Evolutionary conservation across 2,113 vertebrate species (phyloP).

Genomic region (Dicaeum eximium): DNA sequence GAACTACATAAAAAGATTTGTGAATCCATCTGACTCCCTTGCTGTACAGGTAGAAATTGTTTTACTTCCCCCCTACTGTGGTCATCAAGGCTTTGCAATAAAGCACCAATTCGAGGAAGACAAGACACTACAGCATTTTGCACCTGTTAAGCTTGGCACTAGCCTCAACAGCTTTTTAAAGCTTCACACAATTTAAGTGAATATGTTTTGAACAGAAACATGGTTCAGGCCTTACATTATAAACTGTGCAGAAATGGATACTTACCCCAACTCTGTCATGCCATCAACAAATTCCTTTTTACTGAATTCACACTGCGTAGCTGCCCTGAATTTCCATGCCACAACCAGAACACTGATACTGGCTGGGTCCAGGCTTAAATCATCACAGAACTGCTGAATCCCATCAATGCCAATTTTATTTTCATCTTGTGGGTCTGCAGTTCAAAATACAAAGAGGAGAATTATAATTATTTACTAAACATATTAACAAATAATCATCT

Average conservation of each 20-base stretch:
- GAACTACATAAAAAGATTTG: background rate
- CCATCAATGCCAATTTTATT: slow-evolving; percentile 96
- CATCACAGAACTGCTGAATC: slow-evolving; percentile 95
- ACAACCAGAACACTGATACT: slow-evolving; percentile 91
- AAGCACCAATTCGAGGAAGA: background rate
- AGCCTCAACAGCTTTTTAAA: background rate
- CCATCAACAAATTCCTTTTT: slow-evolving; percentile 95
- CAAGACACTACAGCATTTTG: background rate
- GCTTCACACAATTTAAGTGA: background rate
- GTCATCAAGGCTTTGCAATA: background rate
- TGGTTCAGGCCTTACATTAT: background rate
- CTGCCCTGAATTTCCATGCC: slow-evolving; percentile 94
- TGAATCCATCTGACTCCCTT: background rate
- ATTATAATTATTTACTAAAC: background rate
- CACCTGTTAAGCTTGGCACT: background rate
- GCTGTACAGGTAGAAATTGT: background rate
- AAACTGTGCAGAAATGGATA: background rate
- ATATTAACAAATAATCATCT: background rate
- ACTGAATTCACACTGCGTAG: slow-evolving; percentile 95
- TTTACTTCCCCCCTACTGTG: background rate
- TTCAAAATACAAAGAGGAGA: background rate
- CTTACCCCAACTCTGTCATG: slow-evolving; percentile 94
- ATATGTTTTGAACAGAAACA: background rate
- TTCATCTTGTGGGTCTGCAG: slow-evolving; percentile 92
- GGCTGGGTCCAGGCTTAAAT: slow-evolving; percentile 88